A percentile compares a stretch with the other conserved stretches of the same genome.
These are phyloP conservation scores for Pygmarrhopalites habei DNA, from an alignment of 1,140 invertebrate genomes.

Conservation along the genomic window DNA sequence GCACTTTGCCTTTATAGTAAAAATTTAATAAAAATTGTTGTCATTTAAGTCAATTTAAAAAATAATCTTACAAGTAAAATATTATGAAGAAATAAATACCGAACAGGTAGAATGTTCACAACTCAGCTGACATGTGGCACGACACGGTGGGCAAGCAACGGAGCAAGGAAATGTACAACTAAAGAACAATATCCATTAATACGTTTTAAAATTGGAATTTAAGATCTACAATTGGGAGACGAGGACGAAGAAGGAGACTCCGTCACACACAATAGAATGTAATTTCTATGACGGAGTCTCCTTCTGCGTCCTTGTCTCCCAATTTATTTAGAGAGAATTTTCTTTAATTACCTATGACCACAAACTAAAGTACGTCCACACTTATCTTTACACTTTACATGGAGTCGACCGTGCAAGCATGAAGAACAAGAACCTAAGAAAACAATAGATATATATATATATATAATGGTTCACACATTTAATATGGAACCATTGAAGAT, in stretches of 20 bases:
- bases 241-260: too few species aligned
- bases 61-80: too few species aligned
- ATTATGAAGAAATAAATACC: too few species aligned
- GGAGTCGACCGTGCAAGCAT: constrained; percentile 56
- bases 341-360: constrained; percentile 50
- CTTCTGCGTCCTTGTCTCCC: too few species aligned
- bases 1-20: constrained; percentile 50
- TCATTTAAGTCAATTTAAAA: too few species aligned
- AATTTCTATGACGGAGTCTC: too few species aligned
- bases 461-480: background rate
- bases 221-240: too few species aligned
- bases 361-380: constrained; percentile 57
- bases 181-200: constrained; percentile 38
- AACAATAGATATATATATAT: too few species aligned
- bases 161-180: constrained; percentile 57
- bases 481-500: too few species aligned
- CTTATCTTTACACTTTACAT: constrained; percentile 52
- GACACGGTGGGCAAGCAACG: constrained; percentile 56
- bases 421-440: constrained; percentile 47
- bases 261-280: too few species aligned
- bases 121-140: constrained; percentile 49
- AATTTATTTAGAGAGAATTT: background rate
- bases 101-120: constrained; percentile 55
- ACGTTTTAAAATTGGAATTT: background rate
- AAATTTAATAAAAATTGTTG: too few species aligned